Evolutionary conservation across 1,140 invertebrate species (phyloP), one percentile per base, ranked within the genome.

Genomic region (Sinonovacula constricta): DNA sequence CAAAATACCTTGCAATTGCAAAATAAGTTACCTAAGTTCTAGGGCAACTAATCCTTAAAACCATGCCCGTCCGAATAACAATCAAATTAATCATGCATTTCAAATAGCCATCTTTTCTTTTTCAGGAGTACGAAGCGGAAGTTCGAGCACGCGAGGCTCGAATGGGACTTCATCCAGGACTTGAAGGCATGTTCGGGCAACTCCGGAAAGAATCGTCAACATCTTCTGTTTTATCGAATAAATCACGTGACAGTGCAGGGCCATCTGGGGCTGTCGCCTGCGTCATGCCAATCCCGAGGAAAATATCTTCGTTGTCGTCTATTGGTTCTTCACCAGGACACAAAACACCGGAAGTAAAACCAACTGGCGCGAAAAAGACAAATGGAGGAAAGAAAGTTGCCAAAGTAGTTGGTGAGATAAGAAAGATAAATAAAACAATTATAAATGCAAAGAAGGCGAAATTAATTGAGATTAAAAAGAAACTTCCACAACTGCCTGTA

Each of bases 111-210:
- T n/a, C n/a, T n/a, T n/a, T n/a, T n/a, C n/a, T n/a, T n/a, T 62
- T 72, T 28, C 33, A 83, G 81, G 63, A 76, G 30, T 84, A 84
- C 49, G 82, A 84, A 49, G 69, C 69, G 18, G 82, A 84, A 56
- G 82, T 84, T 22, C 60, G 82, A 30, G 68, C 77, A 0, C 67
- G 82, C 69, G 63, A 81, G 10, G 72, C 74, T 22, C 31, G 60
- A 28, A 78, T 45, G 7, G 80, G 72, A 33, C 57, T 84, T 22
- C 70, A 84, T 49, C 80, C 80, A 69, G 82, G 81, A 30, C 36
- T 84, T 1, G 77, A 84, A n/a, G 69, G 71, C 0, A 22, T 84
- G 26, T 84, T 84, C 59, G 80, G 80, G 3, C 74, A 67, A 14
- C 60, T 84, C 1, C 49, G 63, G 31, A 30, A 68, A 15, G 68